These are phyloP conservation scores for Oxystoma pomonae DNA, from an alignment of 2,888 invertebrate genomes.

Conservation along the genomic window DNA sequence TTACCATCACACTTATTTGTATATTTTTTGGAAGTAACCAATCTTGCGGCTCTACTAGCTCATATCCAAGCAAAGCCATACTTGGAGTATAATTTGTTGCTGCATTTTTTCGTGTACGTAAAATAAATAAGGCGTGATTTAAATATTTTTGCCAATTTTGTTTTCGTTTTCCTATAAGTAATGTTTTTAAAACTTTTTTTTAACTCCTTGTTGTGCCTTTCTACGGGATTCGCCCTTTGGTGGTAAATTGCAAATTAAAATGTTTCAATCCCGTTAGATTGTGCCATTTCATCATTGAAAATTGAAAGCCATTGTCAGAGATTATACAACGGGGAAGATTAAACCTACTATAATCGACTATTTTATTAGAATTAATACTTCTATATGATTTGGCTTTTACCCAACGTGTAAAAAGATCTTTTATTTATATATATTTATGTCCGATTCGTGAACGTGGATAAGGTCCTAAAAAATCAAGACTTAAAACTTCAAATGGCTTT, in stretches of 20 bases:
- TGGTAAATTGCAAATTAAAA: no score
- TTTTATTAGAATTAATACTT: no score
- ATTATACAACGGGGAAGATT: no score
- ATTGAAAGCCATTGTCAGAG: no score
- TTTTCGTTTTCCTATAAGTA: background rate
- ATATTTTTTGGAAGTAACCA: background rate
- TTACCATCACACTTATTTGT: background rate
- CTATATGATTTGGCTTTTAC: background rate
- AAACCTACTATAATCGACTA: no score
- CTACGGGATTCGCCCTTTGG: no score
- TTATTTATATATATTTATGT: background rate
- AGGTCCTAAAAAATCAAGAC: background rate
- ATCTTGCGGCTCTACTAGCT: background rate
- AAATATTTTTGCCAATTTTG: background rate
- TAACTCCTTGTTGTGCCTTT: background rate
- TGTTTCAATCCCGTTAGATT: no score
- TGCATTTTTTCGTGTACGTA: background rate
- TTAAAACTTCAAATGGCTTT: background rate
- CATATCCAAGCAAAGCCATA: background rate
- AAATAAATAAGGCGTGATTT: background rate
- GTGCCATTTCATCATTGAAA: no score
- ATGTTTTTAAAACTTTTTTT: background rate
- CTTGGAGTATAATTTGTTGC: background rate
- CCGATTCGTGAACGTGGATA: background rate
- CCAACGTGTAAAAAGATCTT: background rate